Conservation (phyloP, 2,797 vertebrate species). For the Eospalax fontanierii region DNA sequence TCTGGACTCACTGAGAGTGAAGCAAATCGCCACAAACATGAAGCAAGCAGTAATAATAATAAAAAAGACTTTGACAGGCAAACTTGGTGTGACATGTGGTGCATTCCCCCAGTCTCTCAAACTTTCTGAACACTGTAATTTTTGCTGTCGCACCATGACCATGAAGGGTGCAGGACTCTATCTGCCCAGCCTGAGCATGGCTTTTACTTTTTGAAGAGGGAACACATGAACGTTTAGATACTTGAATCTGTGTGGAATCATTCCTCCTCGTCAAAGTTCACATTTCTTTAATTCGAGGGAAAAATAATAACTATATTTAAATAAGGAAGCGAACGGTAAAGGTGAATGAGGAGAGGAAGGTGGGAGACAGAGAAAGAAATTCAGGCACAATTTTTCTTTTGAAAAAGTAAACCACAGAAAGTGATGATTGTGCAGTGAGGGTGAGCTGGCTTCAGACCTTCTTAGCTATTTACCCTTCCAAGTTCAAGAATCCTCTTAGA, state of each 20-base stretch:
- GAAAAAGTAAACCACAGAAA: background rate
- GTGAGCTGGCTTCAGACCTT: background rate
- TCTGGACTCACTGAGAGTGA: conserved; percentile 88
- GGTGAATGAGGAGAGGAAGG: too few species aligned
- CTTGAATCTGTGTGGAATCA: conserved; percentile 82
- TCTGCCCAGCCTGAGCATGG: conserved; percentile 82
- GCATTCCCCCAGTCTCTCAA: conserved; percentile 90
- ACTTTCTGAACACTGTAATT: conserved; percentile 92
- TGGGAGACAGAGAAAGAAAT: conserved; percentile 21
- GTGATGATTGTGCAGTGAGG: background rate
- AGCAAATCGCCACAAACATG: conserved; percentile 89
- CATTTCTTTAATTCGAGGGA: conserved; percentile 74
- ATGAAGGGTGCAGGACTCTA: conserved; percentile 89
- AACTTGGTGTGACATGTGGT: conserved; percentile 90
- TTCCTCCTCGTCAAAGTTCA: conserved; percentile 76
- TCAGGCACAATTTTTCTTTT: background rate
- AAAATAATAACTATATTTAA: background rate
- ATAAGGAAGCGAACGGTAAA: background rate
- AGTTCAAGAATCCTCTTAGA: background rate
- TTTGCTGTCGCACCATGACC: conserved; percentile 89
- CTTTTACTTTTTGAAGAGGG: conserved; percentile 73
- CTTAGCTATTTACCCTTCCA: background rate
- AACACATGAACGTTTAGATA: conserved; percentile 83
- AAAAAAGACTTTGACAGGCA: conserved; percentile 89
- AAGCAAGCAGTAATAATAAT: conserved; percentile 90